Base-by-base conservation (phyloP, 2,113 vertebrate genomes). In the Panthera leo region DNA sequence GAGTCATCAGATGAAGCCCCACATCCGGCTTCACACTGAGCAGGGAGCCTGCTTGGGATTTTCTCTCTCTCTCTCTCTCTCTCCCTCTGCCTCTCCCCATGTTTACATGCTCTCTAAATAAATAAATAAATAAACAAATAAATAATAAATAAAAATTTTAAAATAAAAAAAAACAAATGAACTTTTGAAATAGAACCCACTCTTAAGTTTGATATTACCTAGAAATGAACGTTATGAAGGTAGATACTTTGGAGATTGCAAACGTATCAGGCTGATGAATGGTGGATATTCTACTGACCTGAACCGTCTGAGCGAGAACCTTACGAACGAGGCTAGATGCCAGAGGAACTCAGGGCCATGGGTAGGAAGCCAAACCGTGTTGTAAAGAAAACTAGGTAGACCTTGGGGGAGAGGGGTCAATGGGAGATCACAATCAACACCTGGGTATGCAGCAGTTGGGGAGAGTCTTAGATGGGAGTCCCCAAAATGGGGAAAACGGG, bases 351-450 rank as follows among this genome's bases (percentile, higher is more conserved):
- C 34, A 79, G 67, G 80, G 9, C 15, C 94, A 76, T 76, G 18
- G 14, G 34, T 18, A 2, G 76, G n/a, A 83, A 78, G 63, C n/a
- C 58, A 85, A 78, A 53, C 0, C 18, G 34, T n/a, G n/a, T 11
- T 39, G 15, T 53, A 53, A 90, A 68, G 39, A 88, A 18, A 85
- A 29, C 29, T n/a, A 84, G 55, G 45, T n/a, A 4, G 39, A 34
- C 5, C 34, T 31, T 18, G 16, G 5, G 48, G 19, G 0, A 7
- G 45, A 11, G 12, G 5, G 75, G 2, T 29, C 14, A 12, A 2
- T 9, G 36, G 25, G 14, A 76, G 36, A 23, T 39, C 70, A 71
- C 10, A 9, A 18, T 23, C 9, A 13, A 51, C 18, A 36, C 7
- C 25, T 85, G 34, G 11, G 67, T 25, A 13, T 31, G 11, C 19